phyloP scores from a whole-genome alignment of 2,888 invertebrate species.

The Parnassius orleans region DNA sequence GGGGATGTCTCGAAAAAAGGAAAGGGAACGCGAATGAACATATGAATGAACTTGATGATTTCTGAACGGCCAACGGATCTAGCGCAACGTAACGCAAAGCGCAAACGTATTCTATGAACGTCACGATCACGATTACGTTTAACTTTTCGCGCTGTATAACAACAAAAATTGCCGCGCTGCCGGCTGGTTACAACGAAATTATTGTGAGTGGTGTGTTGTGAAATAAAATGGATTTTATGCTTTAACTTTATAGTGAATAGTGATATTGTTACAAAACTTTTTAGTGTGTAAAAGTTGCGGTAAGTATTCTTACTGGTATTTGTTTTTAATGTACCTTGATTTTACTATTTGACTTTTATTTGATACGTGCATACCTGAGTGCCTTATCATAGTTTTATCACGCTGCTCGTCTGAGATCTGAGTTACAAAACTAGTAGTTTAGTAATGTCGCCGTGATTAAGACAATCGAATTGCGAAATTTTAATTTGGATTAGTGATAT shows the following conservation, averaged over 20 bases:
- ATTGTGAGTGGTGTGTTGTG: conserved; percentile 59
- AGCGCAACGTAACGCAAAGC: conserved; percentile 18
- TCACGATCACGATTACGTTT: too few relatives aligned
- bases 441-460: conserved; percentile 11
- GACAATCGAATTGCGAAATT: conserved; percentile 19
- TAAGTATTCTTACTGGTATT: conserved; percentile 42
- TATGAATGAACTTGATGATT: conserved; percentile 24
- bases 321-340: conserved; percentile 23
- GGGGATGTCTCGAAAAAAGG: conserved; percentile 17
- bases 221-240: conserved; percentile 67
- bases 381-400: conserved; percentile 52
- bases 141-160: conserved; percentile 37
- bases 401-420: conserved; percentile 12
- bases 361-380: conserved; percentile 38
- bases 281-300: conserved; percentile 42
- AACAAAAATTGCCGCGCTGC: conserved; percentile 50
- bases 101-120: too few relatives aligned
- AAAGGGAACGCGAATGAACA: not conserved
- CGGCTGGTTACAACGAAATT: conserved; percentile 44
- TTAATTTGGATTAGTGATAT: not conserved
- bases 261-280: conserved; percentile 37
- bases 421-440: conserved; percentile 16
- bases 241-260: conserved; percentile 50
- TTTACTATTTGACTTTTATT: conserved; percentile 36
- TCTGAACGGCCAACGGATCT: conserved; percentile 32